phyloP scores from a whole-genome alignment of 2,113 vertebrate genomes.

The Notarius lentiginosus region DNA sequence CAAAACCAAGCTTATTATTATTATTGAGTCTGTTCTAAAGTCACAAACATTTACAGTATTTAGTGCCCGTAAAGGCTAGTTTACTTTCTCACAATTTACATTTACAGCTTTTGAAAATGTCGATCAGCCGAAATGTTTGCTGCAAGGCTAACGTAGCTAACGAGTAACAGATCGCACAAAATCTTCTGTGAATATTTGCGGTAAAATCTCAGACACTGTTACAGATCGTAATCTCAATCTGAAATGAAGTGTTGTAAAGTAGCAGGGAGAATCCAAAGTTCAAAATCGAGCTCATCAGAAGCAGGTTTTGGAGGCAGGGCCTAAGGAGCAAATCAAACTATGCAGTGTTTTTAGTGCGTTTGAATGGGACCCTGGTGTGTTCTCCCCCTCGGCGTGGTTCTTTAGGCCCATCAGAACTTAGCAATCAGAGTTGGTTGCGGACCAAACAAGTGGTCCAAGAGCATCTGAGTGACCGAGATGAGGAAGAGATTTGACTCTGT shows the following conservation, averaged over 20 bases:
- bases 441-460: not conserved
- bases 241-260: not conserved
- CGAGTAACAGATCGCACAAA: not conserved
- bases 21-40: not conserved
- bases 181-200: not conserved
- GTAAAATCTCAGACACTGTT: not conserved
- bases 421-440: not conserved
- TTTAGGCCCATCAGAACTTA: not conserved
- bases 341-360: not conserved
- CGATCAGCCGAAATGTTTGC: not conserved
- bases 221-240: not conserved
- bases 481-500: not conserved
- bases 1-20: slow-evolving; percentile 37
- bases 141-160: not conserved
- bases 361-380: not conserved
- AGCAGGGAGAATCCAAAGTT: not conserved
- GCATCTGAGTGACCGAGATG: not conserved
- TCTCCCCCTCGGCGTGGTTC: not conserved
- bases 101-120: not conserved
- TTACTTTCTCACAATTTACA: slow-evolving; percentile 3
- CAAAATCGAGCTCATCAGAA: not conserved
- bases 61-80: slow-evolving; percentile 2
- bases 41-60: slow-evolving; percentile 27
- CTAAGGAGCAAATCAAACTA: not conserved
- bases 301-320: not conserved